These are phyloP conservation scores for Pantherophis vulpinus DNA, from an alignment of 2,797 vertebrate species.

Conservation along the genomic window DNA sequence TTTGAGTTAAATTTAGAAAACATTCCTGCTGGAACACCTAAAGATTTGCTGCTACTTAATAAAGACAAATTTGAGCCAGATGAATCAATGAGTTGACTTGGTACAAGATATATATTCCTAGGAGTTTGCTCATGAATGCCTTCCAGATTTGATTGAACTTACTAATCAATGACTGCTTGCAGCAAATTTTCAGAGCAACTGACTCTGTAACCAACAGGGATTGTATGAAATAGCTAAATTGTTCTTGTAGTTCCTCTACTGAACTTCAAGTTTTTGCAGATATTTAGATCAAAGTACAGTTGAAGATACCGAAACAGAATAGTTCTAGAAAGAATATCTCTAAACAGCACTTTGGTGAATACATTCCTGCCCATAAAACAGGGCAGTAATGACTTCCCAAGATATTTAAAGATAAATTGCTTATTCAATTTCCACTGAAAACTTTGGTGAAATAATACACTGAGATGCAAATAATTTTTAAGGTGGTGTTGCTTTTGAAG, in stretches of 20 bases:
- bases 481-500: not conserved
- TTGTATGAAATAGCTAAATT: not conserved
- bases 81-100: not conserved
- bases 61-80: not conserved
- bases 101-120: not conserved
- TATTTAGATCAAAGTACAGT: not conserved
- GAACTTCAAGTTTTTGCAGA: not conserved
- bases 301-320: not conserved
- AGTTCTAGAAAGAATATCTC: not conserved
- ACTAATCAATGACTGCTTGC: not conserved
- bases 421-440: not conserved
- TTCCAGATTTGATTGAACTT: not conserved
- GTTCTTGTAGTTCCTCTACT: not conserved
- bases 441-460: not conserved
- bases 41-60: not conserved
- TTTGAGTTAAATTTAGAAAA: not conserved
- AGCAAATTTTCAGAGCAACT: not conserved
- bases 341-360: not conserved
- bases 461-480: not conserved
- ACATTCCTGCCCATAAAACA: not conserved
- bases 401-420: not conserved
- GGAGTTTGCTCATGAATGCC: not conserved
- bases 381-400: not conserved
- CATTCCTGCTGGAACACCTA: not conserved
- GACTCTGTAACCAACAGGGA: not conserved